Percentiles rank a stretch among this genome's conserved stretches.
These are phyloP conservation scores for Dioctria rufipes DNA, from an alignment of 2,888 invertebrate species.

Conservation along the genomic window DNA sequence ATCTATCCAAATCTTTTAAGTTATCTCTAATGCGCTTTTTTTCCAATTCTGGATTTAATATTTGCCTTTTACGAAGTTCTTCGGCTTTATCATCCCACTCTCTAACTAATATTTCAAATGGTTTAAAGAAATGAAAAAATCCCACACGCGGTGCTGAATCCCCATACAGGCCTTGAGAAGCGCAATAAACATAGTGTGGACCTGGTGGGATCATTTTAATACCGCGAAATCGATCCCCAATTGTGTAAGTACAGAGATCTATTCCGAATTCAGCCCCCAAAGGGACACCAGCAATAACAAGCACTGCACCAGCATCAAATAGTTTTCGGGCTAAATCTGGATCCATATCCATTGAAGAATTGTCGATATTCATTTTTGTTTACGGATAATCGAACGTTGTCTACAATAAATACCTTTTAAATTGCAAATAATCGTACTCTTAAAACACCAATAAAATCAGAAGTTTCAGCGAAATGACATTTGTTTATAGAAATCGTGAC, in stretches of 20 bases:
- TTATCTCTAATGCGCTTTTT: conserved; percentile 67
- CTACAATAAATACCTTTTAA: no score
- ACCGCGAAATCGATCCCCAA: conserved; percentile 91
- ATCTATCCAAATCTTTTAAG: conserved; percentile 71
- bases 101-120: conserved; percentile 86
- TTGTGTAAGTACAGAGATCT: conserved; percentile 91
- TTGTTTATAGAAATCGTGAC: neutral
- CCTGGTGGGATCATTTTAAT: conserved; percentile 99
- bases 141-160: conserved; percentile 84
- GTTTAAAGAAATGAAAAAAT: conserved; percentile 88
- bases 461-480: no score
- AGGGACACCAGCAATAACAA: conserved; percentile 90
- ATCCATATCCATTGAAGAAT: conserved; percentile 75
- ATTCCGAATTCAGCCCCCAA: conserved; percentile 95
- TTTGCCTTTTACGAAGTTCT: conserved; percentile 74
- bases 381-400: neutral
- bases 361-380: conserved; percentile 51
- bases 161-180: conserved; percentile 77
- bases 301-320: conserved; percentile 85
- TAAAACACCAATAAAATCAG: no score
- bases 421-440: no score
- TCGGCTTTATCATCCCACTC: conserved; percentile 89
- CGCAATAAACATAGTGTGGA: conserved; percentile 92
- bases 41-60: conserved; percentile 70
- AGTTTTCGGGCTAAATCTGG: conserved; percentile 83